Evolutionary conservation across 2,888 invertebrate species (phyloP), one percentile per base, ranked within the genome.

Genomic region (Cerceris rybyensis): DNA sequence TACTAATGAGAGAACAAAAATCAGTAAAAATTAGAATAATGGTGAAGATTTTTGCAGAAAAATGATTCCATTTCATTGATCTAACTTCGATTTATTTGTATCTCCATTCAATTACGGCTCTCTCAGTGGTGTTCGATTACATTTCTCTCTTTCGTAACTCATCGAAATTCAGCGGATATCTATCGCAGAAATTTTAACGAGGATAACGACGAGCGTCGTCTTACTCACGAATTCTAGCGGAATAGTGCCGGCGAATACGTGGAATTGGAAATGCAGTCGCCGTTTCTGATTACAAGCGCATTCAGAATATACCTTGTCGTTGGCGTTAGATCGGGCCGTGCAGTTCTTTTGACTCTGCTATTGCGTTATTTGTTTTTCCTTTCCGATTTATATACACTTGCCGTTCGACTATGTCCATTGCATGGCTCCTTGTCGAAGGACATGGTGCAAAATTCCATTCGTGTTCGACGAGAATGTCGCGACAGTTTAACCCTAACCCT

Each of bases 281-380:
- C 69, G 75, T 85, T 83, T 85, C 81, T 81, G 78, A 85, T 85
- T 83, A 85, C 85, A 78, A 81, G 85, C 85, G 79, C 72, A 70
- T 73, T 61, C 73, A 67, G 74, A 77, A 84, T 84, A 75, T 78
- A 76, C 66, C 68, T 49, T 59, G 67, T 60, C 43, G 43, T 66
- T 57, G 69, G 55, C 66, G 71, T 71, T 49, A 70, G 70, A 54
- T 67, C 70, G 52, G 41, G 16, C 58, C 41, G n/a, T 6, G 8
- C 17, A 46, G 49, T 59, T 50, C 55, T 50, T 50, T 58, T 50
- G 46, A 17, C 46, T 0, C 1, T 11, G 50, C 28, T 28, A 43
- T 39, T 13, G 5, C 17, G 14, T 42, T 7, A 50, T n/a, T 59
- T 50, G 43, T 65, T 68, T 64, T 66, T 59, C 42, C 59, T 49